Evolutionary conservation across 2,888 invertebrate genomes (phyloP).

Genomic region (Lepidocyrtoides sp.): DNA sequence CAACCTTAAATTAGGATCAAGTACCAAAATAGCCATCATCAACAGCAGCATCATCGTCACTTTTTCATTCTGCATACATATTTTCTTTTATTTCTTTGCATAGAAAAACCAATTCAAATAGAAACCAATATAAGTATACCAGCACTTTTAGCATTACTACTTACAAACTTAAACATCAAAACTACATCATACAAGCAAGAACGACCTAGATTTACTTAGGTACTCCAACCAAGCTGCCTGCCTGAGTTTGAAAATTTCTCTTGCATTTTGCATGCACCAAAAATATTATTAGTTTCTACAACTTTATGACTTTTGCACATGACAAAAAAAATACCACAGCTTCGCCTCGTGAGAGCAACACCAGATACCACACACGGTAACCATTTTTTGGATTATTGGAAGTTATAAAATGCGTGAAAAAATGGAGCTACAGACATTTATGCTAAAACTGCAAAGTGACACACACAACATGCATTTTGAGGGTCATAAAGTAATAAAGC

Average conservation of each 20-base stretch:
- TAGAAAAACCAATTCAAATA: constrained; percentile 23
- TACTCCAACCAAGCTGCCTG: not conserved
- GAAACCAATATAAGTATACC: constrained; percentile 45
- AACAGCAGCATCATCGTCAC: constrained; percentile 25
- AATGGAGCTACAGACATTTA: not conserved
- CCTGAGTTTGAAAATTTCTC: not conserved
- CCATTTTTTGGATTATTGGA: not conserved
- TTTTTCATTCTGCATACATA: constrained; percentile 4
- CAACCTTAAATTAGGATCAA: constrained; percentile 84
- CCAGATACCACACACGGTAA: not conserved
- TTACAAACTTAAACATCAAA: not conserved
- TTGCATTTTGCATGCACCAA: not conserved
- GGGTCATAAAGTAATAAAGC: constrained; percentile 39
- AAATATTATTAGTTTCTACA: constrained; percentile 18
- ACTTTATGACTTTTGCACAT: constrained; percentile 19
- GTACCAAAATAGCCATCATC: constrained; percentile 83
- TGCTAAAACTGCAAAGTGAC: not conserved
- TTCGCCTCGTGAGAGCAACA: not conserved
- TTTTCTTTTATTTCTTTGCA: not conserved
- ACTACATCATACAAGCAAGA: not conserved
- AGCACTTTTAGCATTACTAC: too few relatives aligned
- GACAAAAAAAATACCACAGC: not conserved
- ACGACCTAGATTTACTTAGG: constrained; percentile 51
- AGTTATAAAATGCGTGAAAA: constrained; percentile 23
- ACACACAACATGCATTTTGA: constrained; percentile 17